Evolutionary conservation across 2,888 invertebrate genomes (phyloP).

Genomic region (Harpalus rubripes): DNA sequence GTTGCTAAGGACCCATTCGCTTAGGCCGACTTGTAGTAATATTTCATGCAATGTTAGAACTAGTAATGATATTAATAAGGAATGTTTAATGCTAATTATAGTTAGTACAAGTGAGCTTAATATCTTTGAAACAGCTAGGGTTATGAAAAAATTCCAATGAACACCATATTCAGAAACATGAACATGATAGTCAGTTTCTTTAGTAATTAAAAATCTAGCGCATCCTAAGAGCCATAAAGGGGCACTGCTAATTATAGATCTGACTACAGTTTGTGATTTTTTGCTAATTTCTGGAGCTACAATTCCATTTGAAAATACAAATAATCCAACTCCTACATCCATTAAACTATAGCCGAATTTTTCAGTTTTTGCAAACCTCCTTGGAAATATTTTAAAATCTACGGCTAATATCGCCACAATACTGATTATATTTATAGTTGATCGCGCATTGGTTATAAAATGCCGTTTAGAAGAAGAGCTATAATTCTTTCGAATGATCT

Average conservation of each 20-base stretch:
- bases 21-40: conserved; percentile 82
- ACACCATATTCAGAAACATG: conserved; percentile 96
- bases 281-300: conserved; percentile 81
- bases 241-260: conserved; percentile 75
- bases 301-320: conserved; percentile 89
- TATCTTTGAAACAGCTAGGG: conserved; percentile 90
- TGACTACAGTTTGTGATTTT: conserved; percentile 72
- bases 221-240: conserved; percentile 82
- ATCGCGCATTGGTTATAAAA: conserved; percentile 85
- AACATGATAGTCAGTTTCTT: conserved; percentile 88
- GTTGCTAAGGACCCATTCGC: conserved; percentile 84
- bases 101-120: conserved; percentile 83
- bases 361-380: conserved; percentile 92
- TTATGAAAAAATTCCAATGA: conserved; percentile 99
- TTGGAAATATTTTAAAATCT: conserved; percentile 93
- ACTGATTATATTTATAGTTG: conserved; percentile 86
- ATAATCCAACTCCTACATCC: conserved; percentile 97
- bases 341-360: conserved; percentile 92
- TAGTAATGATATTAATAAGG: conserved; percentile 80
- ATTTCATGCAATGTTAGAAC: conserved; percentile 84
- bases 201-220: conserved; percentile 81
- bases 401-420: conserved; percentile 94
- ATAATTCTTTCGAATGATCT: conserved; percentile 24
- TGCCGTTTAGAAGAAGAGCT: conserved; percentile 68
- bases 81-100: conserved; percentile 78